Evolutionary conservation across 1,140 invertebrate species (phyloP), one percentile per base, ranked within the genome.

Genomic region (Globodera rostochiensis): DNA sequence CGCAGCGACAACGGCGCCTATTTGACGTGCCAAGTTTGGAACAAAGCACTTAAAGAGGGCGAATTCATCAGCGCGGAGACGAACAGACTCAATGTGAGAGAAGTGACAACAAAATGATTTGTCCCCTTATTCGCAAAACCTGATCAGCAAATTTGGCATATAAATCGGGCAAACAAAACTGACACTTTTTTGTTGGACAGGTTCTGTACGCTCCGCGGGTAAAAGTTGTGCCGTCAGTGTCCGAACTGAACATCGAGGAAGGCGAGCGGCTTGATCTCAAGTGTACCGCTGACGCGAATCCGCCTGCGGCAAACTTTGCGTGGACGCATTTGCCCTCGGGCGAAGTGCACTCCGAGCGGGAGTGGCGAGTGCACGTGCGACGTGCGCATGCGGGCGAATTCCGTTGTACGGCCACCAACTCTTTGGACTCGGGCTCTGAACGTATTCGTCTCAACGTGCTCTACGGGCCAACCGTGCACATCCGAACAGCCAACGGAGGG

Each of bases 1-100:
- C 70, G 81, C 53, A 50, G 75, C 21, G 81, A 84, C 66, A 84
- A 84, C 77, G 83, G 84, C 19, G 84, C 83, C 49, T 84, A 81
- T 74, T 25, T 84, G 25, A 53, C 74, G 6, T 84, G 84, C 66
- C 84, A 85, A 76, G 71, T 85, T n/a, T 84, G 83, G 83, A 84
- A 84, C 76, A 64, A 82, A 36, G 84, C 84, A 69, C 73, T 85
- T 47, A 69, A 79, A 46, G 69, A 80, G 75, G 79, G 64, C 60
- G 79, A 79, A 69, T 8, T 49, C 73, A 71, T 82, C 45, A 36
- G 45, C 21, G 74, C 71, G 7, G 21, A 75, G 64, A 82, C 82
- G 46, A 77, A 84, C 36, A 19, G 82, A 73, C 66, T 84, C 13
- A 84, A 84, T 74, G 83, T 84, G 66, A 64, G 82, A 19, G 50